Conservation (phyloP, 2,888 invertebrate species). For the Drosophila emarginata region DNA sequence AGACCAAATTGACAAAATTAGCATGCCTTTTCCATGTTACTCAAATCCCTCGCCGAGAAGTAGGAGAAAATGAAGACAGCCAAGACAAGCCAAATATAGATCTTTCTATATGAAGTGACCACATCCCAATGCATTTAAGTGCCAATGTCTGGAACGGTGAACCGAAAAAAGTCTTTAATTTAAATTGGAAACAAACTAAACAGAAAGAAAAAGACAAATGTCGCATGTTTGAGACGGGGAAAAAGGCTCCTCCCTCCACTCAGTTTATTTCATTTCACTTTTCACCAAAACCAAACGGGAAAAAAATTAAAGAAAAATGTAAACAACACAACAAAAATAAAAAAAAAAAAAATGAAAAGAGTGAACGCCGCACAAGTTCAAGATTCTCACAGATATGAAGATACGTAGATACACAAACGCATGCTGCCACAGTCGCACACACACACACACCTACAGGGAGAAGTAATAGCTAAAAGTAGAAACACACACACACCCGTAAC, state of each 20-base stretch:
- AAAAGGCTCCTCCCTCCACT: constrained; percentile 32
- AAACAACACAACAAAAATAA: constrained; percentile 66
- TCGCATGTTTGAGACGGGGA: constrained; percentile 47
- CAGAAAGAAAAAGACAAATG: constrained; percentile 42
- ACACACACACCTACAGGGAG: constrained; percentile 15
- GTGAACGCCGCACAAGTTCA: constrained; percentile 76
- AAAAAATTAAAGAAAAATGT: constrained; percentile 42
- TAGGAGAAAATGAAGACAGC: constrained; percentile 10
- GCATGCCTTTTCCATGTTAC: constrained; percentile 54
- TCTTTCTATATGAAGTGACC: constrained; percentile 52
- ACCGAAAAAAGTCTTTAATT: constrained; percentile 41
- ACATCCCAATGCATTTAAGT: constrained; percentile 67
- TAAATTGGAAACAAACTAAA: constrained; percentile 52
- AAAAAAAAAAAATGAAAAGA: constrained; percentile 49
- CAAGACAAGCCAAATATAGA: constrained; percentile 51
- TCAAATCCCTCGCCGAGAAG: constrained; percentile 29
- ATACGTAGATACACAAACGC: constrained; percentile 16
- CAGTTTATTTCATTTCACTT: constrained; percentile 54
- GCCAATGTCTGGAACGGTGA: constrained; percentile 67
- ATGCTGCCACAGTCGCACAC: no score
- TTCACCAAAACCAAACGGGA: constrained; percentile 41
- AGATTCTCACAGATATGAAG: constrained; percentile 70
- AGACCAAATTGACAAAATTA: constrained; percentile 53
- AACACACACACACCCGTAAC: constrained; percentile 33
- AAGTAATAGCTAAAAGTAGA: constrained; percentile 62